Evolutionary conservation across 2,888 invertebrate genomes (phyloP), one percentile per base, ranked within the genome.

Genomic region (Apamea crenata): DNA sequence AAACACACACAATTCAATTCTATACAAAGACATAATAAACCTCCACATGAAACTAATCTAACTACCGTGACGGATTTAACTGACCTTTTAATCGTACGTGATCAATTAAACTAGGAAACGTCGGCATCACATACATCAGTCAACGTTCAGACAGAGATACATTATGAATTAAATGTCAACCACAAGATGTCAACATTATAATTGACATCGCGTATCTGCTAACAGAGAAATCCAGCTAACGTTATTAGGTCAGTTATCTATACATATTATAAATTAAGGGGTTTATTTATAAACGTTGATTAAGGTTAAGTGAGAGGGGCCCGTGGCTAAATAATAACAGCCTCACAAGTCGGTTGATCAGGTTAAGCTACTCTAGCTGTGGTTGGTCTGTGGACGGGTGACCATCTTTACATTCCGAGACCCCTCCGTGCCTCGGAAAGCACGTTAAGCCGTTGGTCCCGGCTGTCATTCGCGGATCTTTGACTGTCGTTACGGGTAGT

Each of bases 1-100:
- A 40, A 25, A 81, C n/a, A 50, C 10, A 50, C 0, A 59, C 50
- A 32, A 72, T 16, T 29, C 25, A 69, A 59, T 36, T 12, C 36
- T 47, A n/a, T 29, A 16, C 76, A 65, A 75, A 82, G 36, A 65
- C 76, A 75, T 40, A 59, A 29, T 70, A 61, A 32, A 47, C 82
- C 87, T 89, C 84, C 85, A 90, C 85, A 88, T 91, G 84, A 89
- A 91, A 91, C 91, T 66, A 92, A 92, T 91, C 90, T 91, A 56
- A 72, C 53, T 63, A 36, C 70, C 87, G 81, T 90, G 87, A 87
- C 88, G 86, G 88, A 87, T 86, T 87, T 84, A 87, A 86, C 90
- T 90, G 81, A 89, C 89, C 89, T 85, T 85, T 84, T 87, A 86
- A 89, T 89, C 89, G 91, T 91, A 93, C 93, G 93, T 93, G 92